Evolutionary conservation across 2,797 vertebrate species (phyloP).

Genomic region (Dermochelys coriacea): DNA sequence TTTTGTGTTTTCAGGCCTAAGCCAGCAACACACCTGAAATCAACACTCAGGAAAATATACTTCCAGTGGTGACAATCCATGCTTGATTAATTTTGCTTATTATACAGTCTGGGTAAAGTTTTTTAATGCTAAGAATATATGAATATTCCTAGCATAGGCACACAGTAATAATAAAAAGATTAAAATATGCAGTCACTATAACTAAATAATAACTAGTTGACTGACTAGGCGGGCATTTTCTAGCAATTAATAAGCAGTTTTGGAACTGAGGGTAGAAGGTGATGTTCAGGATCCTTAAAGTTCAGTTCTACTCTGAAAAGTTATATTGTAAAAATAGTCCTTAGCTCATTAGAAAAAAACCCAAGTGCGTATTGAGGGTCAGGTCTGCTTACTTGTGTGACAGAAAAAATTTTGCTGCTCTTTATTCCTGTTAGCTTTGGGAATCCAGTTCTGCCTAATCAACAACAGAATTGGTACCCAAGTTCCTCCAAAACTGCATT

Average conservation of each 20-base stretch:
- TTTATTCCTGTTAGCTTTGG: no score
- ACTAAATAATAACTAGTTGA: not conserved
- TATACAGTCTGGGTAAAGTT: not conserved
- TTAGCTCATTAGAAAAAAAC: not conserved
- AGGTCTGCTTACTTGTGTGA: no score
- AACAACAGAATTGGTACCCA: no score
- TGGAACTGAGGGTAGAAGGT: not conserved
- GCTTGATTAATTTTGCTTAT: not conserved
- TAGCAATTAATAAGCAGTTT: not conserved
- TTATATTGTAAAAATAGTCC: not conserved
- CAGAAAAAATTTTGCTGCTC: no score
- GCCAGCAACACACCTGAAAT: not conserved
- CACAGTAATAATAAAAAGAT: not conserved
- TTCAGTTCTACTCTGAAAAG: not conserved
- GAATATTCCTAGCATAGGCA: not conserved
- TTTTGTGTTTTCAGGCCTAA: not conserved
- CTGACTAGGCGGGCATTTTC: not conserved
- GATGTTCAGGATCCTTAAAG: not conserved
- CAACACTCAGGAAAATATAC: not conserved
- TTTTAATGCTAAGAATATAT: not conserved
- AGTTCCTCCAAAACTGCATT: no score
- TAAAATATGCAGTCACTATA: not conserved
- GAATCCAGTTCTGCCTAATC: no score
- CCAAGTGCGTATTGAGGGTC: no score
- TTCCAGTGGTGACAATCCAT: not conserved